Percentiles rank a stretch among this genome's conserved stretches.
phyloP scores from a whole-genome alignment of 1,140 invertebrate genomes.

The Listronotus oregonensis region DNA sequence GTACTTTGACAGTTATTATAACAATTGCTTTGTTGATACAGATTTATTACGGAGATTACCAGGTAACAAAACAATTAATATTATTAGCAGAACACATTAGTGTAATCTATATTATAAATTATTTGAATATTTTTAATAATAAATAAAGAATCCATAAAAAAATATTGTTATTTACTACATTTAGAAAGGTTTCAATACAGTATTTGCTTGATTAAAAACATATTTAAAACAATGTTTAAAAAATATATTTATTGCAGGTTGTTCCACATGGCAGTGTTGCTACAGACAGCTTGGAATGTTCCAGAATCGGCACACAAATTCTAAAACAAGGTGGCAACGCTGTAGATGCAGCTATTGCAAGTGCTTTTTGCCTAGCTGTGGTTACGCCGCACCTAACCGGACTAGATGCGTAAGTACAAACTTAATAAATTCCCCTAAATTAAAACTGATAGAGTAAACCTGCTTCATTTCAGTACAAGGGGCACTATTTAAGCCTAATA shows the following conservation, averaged over 20 bases:
- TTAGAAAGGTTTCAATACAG: too few species aligned
- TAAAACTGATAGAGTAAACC: too few species aligned
- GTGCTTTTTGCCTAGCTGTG: constrained; percentile 70
- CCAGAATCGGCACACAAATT: constrained; percentile 69
- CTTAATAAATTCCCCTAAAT: not conserved
- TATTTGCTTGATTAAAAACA: too few species aligned
- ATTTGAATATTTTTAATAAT: too few species aligned
- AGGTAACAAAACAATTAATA: constrained; percentile 56
- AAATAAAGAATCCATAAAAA: too few species aligned
- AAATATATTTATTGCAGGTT: constrained; percentile 58
- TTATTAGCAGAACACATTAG: constrained; percentile 12
- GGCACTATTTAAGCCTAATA: too few species aligned
- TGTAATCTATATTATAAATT: too few species aligned
- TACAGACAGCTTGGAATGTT: constrained; percentile 73
- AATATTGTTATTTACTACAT: too few species aligned
- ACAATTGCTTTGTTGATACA: constrained; percentile 70
- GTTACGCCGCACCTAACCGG: constrained; percentile 71
- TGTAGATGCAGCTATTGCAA: constrained; percentile 70
- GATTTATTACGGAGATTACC: constrained; percentile 69
- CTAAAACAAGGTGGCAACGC: constrained; percentile 71
- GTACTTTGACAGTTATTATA: constrained; percentile 64
- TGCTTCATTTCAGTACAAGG: too few species aligned
- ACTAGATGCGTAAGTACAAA: constrained; percentile 69
- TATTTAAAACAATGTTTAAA: too few species aligned
- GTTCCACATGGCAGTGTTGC: constrained; percentile 76